Conservation (phyloP, 2,888 invertebrate species). For the Drosophila mercatorum region DNA sequence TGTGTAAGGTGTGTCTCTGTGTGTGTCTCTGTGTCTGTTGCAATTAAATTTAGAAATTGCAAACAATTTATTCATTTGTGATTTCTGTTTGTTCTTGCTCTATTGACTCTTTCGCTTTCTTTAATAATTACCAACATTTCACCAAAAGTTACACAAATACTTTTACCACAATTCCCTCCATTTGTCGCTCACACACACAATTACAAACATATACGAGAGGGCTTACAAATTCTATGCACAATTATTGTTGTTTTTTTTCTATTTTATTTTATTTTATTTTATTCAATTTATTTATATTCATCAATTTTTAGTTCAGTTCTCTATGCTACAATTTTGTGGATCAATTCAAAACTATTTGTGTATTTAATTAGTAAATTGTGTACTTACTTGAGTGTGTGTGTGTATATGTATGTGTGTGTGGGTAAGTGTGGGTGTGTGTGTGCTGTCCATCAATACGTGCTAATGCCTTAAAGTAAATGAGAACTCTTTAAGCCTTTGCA, state of each 20-base stretch:
- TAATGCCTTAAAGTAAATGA: neutral
- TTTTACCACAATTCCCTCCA: constrained; percentile 19
- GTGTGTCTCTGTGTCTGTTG: constrained; percentile 14
- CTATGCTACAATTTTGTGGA: constrained; percentile 47
- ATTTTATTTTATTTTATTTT: constrained; percentile 5
- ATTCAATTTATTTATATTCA: constrained; percentile 12
- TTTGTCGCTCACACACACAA: constrained; percentile 25
- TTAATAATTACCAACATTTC: constrained; percentile 37
- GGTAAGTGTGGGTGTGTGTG: neutral
- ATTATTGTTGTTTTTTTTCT: constrained; percentile 29
- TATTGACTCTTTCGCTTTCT: constrained; percentile 35
- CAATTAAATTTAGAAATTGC: constrained; percentile 46
- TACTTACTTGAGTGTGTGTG: constrained; percentile 31
- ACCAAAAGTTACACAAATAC: constrained; percentile 31
- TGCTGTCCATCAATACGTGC: constrained; percentile 2
- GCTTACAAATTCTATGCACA: constrained; percentile 42
- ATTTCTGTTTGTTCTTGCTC: constrained; percentile 19
- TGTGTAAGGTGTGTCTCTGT: neutral
- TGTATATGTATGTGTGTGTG: neutral
- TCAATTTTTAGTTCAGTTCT: constrained; percentile 43
- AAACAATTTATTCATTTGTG: constrained; percentile 43
- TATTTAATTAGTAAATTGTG: constrained; percentile 21
- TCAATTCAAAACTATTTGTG: constrained; percentile 45
- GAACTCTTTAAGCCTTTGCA: neutral
- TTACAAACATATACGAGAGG: constrained; percentile 8